A percentile compares a stretch with the other conserved stretches of the same genome.
Conservation (phyloP, 64 coral and sea anemone genomes). For the Pachyseris speciosa region DNA sequence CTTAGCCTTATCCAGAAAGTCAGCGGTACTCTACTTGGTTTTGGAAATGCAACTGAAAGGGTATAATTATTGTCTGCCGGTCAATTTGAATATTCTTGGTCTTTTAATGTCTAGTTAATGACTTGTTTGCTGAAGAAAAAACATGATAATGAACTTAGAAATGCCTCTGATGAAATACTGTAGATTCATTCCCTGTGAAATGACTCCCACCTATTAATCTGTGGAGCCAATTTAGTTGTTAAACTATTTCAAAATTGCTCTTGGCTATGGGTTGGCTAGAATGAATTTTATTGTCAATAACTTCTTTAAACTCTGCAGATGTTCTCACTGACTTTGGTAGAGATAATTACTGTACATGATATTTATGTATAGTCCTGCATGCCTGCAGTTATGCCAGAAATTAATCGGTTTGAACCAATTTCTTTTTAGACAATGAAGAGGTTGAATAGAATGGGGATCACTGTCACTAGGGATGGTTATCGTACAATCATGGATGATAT, state of each 20-base stretch:
- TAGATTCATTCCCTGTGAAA: background rate
- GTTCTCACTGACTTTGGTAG: background rate
- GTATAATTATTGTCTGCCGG: background rate
- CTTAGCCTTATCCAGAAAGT: constrained; percentile 30
- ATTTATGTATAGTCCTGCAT: background rate
- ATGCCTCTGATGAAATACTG: background rate
- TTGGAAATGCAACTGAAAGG: constrained; percentile 37
- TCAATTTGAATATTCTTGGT: background rate
- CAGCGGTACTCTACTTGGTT: constrained; percentile 7
- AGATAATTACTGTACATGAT: background rate
- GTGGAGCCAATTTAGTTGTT: background rate
- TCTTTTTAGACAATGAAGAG: constrained; percentile 50
- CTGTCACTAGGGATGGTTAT: constrained; percentile 38
- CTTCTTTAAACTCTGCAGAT: too few relatives aligned
- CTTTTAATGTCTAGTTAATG: background rate
- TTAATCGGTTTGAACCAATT: background rate
- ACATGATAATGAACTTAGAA: background rate
- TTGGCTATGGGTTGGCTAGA: too few relatives aligned
- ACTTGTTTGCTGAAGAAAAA: background rate
- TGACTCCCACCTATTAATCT: background rate
- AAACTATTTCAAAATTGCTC: background rate
- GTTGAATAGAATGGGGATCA: constrained; percentile 25
- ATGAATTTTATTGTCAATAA: too few relatives aligned
- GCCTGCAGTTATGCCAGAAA: background rate
- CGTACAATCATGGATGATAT: constrained; percentile 62